phyloP scores from a whole-genome alignment of 2,888 invertebrate genomes.

The Kryphioiulus occultus region DNA sequence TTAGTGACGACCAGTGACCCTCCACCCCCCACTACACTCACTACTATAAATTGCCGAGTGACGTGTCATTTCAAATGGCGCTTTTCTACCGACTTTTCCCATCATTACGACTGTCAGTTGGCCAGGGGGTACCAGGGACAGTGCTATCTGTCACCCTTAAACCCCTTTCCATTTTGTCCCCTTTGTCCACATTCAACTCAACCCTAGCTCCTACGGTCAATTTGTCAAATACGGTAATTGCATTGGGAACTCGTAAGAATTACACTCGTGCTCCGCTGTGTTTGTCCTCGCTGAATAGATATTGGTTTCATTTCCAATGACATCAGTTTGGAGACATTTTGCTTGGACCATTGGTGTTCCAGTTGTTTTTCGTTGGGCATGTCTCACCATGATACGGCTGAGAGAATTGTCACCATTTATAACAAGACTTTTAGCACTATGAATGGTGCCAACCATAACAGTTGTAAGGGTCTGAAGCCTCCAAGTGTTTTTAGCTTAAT shows the following conservation, averaged over 20 bases:
- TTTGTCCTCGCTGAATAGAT: not conserved
- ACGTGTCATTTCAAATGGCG: not conserved
- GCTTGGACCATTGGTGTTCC: too few relatives aligned
- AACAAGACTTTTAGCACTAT: too few relatives aligned
- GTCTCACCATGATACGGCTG: too few relatives aligned
- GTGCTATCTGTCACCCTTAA: not conserved
- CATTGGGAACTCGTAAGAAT: not conserved
- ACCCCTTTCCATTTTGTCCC: too few relatives aligned
- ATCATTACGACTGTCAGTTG: not conserved
- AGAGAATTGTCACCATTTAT: too few relatives aligned
- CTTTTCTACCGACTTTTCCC: not conserved
- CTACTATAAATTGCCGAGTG: not conserved
- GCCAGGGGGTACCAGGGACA: not conserved
- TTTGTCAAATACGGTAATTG: not conserved
- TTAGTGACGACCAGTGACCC: not conserved
- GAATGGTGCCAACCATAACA: too few relatives aligned
- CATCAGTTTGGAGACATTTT: too few relatives aligned
- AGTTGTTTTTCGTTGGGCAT: too few relatives aligned
- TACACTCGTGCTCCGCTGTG: not conserved
- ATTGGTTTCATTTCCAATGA: too few relatives aligned
- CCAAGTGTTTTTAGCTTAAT: too few relatives aligned
- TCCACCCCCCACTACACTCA: not conserved
- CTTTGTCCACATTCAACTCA: not conserved
- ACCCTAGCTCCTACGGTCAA: not conserved
- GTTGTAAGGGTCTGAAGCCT: too few relatives aligned